A percentile compares a stretch with the other conserved stretches of the same genome.
Conservation (phyloP, 2,888 invertebrate species). For the Athripsodes cinereus region DNA sequence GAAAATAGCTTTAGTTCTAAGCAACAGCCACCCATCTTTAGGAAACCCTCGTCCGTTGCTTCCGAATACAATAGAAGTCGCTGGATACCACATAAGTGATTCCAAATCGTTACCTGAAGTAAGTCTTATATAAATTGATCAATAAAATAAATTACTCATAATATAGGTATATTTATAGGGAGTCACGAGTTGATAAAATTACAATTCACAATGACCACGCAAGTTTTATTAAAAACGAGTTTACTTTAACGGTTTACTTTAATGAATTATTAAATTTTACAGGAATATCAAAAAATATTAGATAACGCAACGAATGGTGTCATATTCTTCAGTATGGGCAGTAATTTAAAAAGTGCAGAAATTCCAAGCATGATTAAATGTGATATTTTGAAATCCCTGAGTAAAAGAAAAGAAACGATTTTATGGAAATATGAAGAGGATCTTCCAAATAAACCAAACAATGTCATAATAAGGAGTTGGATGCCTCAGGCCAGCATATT, state of each 20-base stretch:
- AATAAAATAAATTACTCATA: neutral
- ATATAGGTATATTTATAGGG: no score
- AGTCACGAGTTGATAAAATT: no score
- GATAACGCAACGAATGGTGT: constrained; percentile 42
- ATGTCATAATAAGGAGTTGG: constrained; percentile 43
- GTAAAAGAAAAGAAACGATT: constrained; percentile 42
- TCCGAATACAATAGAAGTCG: constrained; percentile 25
- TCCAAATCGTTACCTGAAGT: constrained; percentile 17
- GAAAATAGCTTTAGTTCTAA: constrained; percentile 22
- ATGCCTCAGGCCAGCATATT: constrained; percentile 41
- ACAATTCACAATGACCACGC: no score
- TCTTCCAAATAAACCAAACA: constrained; percentile 35
- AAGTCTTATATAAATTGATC: neutral
- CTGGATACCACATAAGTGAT: constrained; percentile 27
- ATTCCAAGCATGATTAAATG: constrained; percentile 36
- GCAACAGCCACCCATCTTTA: constrained; percentile 27
- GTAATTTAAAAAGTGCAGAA: constrained; percentile 36
- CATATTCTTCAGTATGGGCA: constrained; percentile 48
- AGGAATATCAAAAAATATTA: constrained; percentile 40
- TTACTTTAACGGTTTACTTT: no score
- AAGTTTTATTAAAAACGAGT: no score
- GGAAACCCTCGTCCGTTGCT: constrained; percentile 24
- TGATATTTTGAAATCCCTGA: constrained; percentile 37
- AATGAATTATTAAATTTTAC: neutral
- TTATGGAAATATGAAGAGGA: constrained; percentile 43